Evolutionary conservation across 2,888 invertebrate species (phyloP), one percentile per base, ranked within the genome.

Genomic region (Yponomeuta sedellus): DNA sequence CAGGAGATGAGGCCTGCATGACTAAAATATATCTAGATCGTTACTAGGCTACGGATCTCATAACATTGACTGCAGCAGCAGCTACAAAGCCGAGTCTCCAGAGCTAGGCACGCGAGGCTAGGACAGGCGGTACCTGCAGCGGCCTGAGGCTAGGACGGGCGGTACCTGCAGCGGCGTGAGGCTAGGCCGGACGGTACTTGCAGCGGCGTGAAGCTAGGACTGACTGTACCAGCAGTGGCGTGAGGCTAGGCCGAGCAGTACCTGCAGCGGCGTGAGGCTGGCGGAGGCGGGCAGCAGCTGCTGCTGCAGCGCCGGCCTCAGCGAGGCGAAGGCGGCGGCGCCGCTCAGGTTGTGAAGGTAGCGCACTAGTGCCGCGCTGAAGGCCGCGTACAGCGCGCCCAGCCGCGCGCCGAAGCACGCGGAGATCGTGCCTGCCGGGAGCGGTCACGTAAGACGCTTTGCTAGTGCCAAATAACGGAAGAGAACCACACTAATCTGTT

Each of bases 341-440:
- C 85, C 85, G 68, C 83, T 83, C 75, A 91, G 70, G 70, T 89
- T 89, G 83, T 96, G 96, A 63, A 96, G 93, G 79, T 97, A 96
- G 64, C 95, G 94, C 66, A 96, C 95, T 44, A 97, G 86, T 6
- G 96, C 94, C 39, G 94, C 92, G 39, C 96, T 96, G 88, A 96
- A 96, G 71, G 95, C 93, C 10, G 94, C 92, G 82, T 96, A 96
- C 69, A 95, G 84, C 10, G 93, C 89, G 61, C 95, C 95, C n/a
- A 95, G 86, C 0, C 93, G 92, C 1, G 93, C 92, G 1, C 95
- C 95, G 78, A 96, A 96, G 77, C 96, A 94, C 0, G 94, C 90
- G 0, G 95, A 95, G 72, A 96, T 95, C 1, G 95, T 95, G 34
- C 34, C 34, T 34, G 34, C 34, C 34, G 10, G 8, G 34, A 34